Percentiles rank a stretch among this genome's conserved stretches.
phyloP scores from a whole-genome alignment of 2,888 invertebrate genomes.

The Caenorhabditis macrosperma region DNA sequence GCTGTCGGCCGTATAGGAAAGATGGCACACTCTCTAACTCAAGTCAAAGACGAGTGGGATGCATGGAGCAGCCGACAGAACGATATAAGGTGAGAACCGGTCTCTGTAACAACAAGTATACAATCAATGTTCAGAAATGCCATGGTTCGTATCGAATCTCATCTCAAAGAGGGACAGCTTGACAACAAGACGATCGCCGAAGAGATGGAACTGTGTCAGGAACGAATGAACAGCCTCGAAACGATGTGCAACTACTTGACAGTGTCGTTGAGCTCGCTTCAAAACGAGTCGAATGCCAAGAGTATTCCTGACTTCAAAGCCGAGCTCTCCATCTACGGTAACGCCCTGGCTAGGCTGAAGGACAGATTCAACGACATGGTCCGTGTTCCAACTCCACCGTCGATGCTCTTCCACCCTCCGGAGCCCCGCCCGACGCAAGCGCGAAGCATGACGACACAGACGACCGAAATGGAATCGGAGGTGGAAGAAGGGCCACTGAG shows the following conservation, averaged over 20 bases:
- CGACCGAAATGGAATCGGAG: conserved; percentile 29
- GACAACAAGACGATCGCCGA: conserved; percentile 62
- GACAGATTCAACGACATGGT: conserved; percentile 54
- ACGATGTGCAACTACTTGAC: conserved; percentile 73
- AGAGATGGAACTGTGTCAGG: conserved; percentile 71
- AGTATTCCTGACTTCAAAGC: conserved; percentile 66
- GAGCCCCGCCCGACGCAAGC: conserved; percentile 40
- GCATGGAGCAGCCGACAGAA: conserved; percentile 39
- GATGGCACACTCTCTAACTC: conserved; percentile 38
- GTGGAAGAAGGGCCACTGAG: conserved; percentile 13
- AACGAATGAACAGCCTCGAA: conserved; percentile 71
- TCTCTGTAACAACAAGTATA: too few relatives aligned
- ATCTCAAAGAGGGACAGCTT: conserved; percentile 57
- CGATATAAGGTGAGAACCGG: conserved; percentile 35
- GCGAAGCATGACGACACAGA: conserved; percentile 41
- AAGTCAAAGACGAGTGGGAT: conserved; percentile 58
- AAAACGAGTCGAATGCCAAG: conserved; percentile 46
- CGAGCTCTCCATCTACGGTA: conserved; percentile 66
- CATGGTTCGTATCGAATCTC: conserved; percentile 64
- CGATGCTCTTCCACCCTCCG: conserved; percentile 45
- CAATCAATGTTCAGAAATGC: conserved; percentile 35
- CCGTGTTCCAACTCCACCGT: conserved; percentile 60
- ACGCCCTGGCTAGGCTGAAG: conserved; percentile 66
- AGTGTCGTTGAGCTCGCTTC: conserved; percentile 56
- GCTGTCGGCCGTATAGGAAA: conserved; percentile 60